A percentile compares a stretch with the other conserved stretches of the same genome.
Evolutionary conservation across 1,140 invertebrate species (phyloP).

Genomic region (Drosophila elegans): DNA sequence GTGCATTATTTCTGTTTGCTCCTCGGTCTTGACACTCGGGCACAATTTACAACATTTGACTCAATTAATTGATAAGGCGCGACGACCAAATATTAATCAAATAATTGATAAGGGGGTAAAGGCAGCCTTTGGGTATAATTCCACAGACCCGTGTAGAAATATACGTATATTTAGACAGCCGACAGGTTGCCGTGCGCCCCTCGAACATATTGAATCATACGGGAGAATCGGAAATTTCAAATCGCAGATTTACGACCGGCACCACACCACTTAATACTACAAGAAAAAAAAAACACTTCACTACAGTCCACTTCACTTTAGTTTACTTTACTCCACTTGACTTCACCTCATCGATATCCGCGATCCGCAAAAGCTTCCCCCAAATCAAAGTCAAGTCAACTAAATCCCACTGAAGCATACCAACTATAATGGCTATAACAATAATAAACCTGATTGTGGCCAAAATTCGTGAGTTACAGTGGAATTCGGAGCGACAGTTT

Average conservation of each 20-base stretch:
- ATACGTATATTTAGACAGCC: constrained; percentile 27
- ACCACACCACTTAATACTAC: background rate
- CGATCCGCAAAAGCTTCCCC: background rate
- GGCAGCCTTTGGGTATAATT: constrained; percentile 21
- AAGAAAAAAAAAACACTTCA: background rate
- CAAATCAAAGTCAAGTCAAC: constrained; percentile 1
- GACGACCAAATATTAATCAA: constrained; percentile 56
- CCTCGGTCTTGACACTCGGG: constrained; percentile 29
- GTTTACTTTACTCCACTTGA: constrained; percentile 4
- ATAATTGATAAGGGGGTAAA: constrained; percentile 51
- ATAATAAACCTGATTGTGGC: background rate
- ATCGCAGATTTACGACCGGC: constrained; percentile 37
- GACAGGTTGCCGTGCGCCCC: constrained; percentile 44
- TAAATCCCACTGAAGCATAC: background rate
- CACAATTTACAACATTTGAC: constrained; percentile 51
- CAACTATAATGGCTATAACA: background rate
- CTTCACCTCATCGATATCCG: background rate
- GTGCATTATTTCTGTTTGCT: constrained; percentile 16
- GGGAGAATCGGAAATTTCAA: constrained; percentile 9
- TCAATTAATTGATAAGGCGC: constrained; percentile 62
- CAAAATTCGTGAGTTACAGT: constrained; percentile 2
- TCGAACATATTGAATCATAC: constrained; percentile 52
- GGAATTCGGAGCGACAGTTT: constrained; percentile 15
- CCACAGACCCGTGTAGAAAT: constrained; percentile 8
- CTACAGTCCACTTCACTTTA: constrained; percentile 15